A percentile compares a stretch with the other conserved stretches of the same genome.
phyloP scores from a whole-genome alignment of 1,140 invertebrate species.

The Cydia splendana region DNA sequence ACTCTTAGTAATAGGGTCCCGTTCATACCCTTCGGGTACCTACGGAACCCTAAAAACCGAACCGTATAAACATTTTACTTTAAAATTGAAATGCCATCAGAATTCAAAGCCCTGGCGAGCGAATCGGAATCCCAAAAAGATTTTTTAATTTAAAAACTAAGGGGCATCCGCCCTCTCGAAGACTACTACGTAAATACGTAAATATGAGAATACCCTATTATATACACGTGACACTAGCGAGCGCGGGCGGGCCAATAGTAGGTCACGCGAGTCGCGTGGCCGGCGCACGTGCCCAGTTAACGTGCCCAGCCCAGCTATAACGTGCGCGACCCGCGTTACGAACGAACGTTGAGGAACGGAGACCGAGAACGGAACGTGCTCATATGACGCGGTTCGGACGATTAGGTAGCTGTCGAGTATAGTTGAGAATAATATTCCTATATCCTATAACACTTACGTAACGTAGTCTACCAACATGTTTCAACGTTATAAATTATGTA shows the following conservation, averaged over 20 bases:
- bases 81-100: neutral
- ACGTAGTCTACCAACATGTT: neutral
- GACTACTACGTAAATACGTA: neutral
- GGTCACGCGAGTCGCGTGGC: constrained; percentile 22
- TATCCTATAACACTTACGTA: neutral
- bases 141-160: neutral
- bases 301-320: neutral
- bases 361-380: neutral
- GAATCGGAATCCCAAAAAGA: neutral
- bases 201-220: neutral
- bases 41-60: too few species aligned
- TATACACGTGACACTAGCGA: constrained; percentile 4
- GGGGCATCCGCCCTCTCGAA: neutral
- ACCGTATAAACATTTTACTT: neutral
- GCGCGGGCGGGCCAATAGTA: neutral
- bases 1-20: too few species aligned
- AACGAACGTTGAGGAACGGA: neutral
- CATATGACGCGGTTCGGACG: neutral
- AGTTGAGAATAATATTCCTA: neutral
- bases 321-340: constrained; percentile 7
- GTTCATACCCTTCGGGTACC: too few species aligned
- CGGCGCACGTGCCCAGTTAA: constrained; percentile 19
- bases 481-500: too few species aligned
- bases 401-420: neutral
- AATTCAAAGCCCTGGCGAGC: too few species aligned